A percentile compares a stretch with the other conserved stretches of the same genome.
phyloP scores from a whole-genome alignment of 2,797 vertebrate species.

The Danio aesculapii region DNA sequence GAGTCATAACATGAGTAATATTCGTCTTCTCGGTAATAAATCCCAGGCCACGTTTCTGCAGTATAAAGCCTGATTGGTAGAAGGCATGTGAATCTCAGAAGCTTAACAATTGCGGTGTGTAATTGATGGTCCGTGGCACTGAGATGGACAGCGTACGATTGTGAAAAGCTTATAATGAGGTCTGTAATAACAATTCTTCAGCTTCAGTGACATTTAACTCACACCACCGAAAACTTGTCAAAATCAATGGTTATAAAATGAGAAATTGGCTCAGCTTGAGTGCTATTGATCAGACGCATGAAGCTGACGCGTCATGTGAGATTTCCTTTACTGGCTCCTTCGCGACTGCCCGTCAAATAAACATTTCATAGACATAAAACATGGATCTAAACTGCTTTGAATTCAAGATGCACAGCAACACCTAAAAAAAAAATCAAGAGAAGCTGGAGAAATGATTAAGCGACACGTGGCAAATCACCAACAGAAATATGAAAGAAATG shows the following conservation, averaged over 20 bases:
- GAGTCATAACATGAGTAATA: conserved; percentile 50
- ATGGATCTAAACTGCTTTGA: conserved; percentile 71
- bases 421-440: conserved; percentile 70
- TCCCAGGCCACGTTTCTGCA: conserved; percentile 8
- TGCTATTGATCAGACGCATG: conserved; percentile 51
- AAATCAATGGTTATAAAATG: conserved; percentile 56
- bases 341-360: conserved; percentile 73
- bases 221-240: conserved; percentile 36
- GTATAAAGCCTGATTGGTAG: conserved; percentile 15
- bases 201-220: conserved; percentile 49
- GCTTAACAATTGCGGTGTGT: conserved; percentile 30
- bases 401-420: conserved; percentile 65
- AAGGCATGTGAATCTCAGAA: conserved; percentile 38
- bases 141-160: conserved; percentile 19
- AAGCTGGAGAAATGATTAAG: conserved; percentile 71
- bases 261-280: conserved; percentile 50
- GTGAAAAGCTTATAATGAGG: conserved; percentile 40
- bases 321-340: conserved; percentile 60
- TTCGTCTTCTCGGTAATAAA: conserved; percentile 20
- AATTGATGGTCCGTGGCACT: conserved; percentile 41
- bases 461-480: conserved; percentile 50
- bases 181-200: conserved; percentile 49
- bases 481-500: conserved; percentile 69
- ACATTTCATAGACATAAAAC: conserved; percentile 62
- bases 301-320: conserved; percentile 36